A percentile compares a stretch with the other conserved stretches of the same genome.
Conservation (phyloP, 2,113 vertebrate genomes). For the Chloroceryle aenea region DNA sequence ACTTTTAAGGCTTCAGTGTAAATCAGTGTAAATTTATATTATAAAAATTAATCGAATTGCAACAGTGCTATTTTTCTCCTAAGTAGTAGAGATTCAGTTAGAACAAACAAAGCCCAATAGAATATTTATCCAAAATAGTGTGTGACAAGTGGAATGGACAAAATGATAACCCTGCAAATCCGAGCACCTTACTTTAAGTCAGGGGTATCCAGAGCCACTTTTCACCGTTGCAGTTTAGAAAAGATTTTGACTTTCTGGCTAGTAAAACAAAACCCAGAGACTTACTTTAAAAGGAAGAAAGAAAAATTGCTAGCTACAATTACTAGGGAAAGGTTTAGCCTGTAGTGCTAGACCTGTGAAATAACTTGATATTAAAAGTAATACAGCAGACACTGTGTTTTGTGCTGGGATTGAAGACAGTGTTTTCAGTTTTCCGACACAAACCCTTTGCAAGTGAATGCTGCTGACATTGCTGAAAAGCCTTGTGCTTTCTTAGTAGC, state of each 20-base stretch:
- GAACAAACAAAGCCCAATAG: not conserved
- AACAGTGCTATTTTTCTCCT: not conserved
- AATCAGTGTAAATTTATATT: not conserved
- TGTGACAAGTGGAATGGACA: not conserved
- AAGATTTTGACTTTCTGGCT: not conserved
- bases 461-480: not conserved
- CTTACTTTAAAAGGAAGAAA: not conserved
- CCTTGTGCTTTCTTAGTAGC: not conserved
- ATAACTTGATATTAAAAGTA: not conserved
- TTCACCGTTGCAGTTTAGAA: not conserved
- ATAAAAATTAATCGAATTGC: not conserved
- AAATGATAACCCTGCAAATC: not conserved
- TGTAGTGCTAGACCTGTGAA: not conserved
- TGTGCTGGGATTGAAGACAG: not conserved
- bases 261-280: not conserved
- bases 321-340: not conserved
- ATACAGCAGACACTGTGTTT: not conserved
- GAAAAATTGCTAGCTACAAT: not conserved
- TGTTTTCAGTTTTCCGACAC: not conserved
- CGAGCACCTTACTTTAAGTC: not conserved
- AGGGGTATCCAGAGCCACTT: not conserved
- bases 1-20: not conserved
- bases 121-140: not conserved
- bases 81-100: not conserved
- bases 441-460: not conserved